Base-by-base conservation (phyloP, 1,140 invertebrate species). In the Latrodectus geometricus region DNA sequence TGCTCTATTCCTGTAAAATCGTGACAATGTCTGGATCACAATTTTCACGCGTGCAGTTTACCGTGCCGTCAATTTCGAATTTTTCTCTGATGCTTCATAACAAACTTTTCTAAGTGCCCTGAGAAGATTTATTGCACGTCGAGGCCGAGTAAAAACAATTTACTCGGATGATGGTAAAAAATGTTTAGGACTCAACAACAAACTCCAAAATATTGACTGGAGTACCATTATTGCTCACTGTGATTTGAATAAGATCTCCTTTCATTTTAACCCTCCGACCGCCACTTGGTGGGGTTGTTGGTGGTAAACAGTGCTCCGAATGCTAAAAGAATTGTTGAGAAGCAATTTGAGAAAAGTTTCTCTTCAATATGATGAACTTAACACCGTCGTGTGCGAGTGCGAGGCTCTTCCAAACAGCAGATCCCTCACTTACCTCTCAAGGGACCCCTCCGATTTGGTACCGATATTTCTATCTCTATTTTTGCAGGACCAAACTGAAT, bases 31-130 rank as follows among this genome's bases (percentile, higher is more conserved):
- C 5, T 92, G 91, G 86, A 76, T 92, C 12, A 89, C 88, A 20
- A 9, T 92, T 8, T 92, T 92, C 78, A 89, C 92, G 8, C 92
- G 91, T 79, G 90, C 92, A 35, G 65, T 87, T 4, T 91, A 90
- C 0, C 72, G 76, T 35, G 77, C 66, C 0, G 52, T 87, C 7
- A 76, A 81, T 65, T 81, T 87, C 15, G 85, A 87, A 72, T 56
- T 80, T 50, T 65, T 87, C 23, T 80, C 68, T 8, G 65, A 79
- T 23, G 72, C 80, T 12, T 87, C 76, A 9, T 72, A 76, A 7
- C 50, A 70, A 74, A 81, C 11, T 4, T 80, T 79, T 73, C 54
- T 80, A 17, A 76, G 80, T 15, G 61, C 85, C 15, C 15, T 87
- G 75, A 49, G 65, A 11, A 12, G 81, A 23, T 83, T 83, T 49